These are phyloP conservation scores for Dendrophyllia cribrosa DNA, from an alignment of 64 coral and sea anemone genomes.

Conservation along the genomic window DNA sequence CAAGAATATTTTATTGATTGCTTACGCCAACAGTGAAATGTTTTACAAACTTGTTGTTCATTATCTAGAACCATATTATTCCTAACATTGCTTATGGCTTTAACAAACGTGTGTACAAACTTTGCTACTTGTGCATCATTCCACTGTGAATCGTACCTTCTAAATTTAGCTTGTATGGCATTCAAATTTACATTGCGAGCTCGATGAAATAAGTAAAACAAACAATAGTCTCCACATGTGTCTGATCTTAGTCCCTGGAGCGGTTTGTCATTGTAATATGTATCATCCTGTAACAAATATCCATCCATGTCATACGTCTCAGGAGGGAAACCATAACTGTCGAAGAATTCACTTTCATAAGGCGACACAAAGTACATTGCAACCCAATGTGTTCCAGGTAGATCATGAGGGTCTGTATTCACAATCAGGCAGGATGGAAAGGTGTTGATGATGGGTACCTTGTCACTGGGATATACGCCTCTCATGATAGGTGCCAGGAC, in stretches of 20 bases:
- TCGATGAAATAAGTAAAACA: slow-evolving; percentile 19
- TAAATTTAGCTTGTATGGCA: neutral
- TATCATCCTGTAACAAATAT: neutral
- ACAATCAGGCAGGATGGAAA: too few species aligned
- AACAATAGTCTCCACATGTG: slow-evolving; percentile 27
- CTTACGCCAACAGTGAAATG: too few species aligned
- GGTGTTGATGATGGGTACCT: too few species aligned
- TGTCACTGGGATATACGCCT: too few species aligned
- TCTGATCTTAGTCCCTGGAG: neutral
- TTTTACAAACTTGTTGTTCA: too few species aligned
- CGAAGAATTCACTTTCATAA: too few species aligned
- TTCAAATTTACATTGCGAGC: neutral
- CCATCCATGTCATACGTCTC: too few species aligned
- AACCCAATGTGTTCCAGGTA: slow-evolving; percentile 31
- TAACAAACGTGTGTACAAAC: neutral
- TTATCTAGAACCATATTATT: too few species aligned
- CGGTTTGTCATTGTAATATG: neutral
- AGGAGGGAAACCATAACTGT: too few species aligned
- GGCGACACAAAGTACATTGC: neutral
- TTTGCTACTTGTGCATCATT: neutral
- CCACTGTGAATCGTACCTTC: neutral
- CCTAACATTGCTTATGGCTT: neutral
- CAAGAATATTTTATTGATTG: too few species aligned
- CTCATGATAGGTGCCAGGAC: neutral
- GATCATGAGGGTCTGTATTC: slow-evolving; percentile 4